Conservation (phyloP, 2,797 vertebrate genomes). For the Tenualosa thibaudeaui region DNA sequence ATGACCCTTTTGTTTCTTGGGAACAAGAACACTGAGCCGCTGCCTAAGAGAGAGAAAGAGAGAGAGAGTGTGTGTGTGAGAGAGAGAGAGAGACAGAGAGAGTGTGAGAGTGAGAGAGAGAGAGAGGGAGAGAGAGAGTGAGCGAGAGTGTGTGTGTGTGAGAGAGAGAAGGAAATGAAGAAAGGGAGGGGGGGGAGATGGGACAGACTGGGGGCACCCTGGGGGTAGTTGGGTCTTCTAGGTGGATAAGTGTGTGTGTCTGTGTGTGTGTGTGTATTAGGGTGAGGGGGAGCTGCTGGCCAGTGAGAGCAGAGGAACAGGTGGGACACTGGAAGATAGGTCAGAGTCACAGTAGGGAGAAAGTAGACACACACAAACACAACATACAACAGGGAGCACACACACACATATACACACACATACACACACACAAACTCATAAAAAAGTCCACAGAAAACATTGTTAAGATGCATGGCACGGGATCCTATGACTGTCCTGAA, state of each 20-base stretch:
- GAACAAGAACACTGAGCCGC: slow-evolving; percentile 18
- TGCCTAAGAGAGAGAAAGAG: background rate
- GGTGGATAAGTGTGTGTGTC: background rate
- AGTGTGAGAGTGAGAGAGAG: background rate
- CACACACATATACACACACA: too few species aligned
- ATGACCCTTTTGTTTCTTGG: slow-evolving; percentile 26
- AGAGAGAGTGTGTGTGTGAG: background rate
- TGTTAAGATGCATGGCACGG: too few species aligned
- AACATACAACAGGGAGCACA: too few species aligned
- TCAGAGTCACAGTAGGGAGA: too few species aligned
- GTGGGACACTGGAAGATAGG: background rate
- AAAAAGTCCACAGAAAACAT: background rate
- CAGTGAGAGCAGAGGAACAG: background rate
- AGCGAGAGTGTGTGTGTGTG: too few species aligned
- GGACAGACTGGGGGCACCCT: background rate
- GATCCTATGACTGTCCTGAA: too few species aligned
- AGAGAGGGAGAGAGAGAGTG: background rate
- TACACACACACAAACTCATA: background rate
- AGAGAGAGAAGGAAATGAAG: background rate
- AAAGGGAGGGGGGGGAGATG: background rate
- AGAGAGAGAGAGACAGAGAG: background rate
- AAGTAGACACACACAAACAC: too few species aligned
- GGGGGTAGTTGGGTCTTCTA: background rate
- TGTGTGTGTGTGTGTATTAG: background rate
- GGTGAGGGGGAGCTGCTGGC: background rate